Conservation (phyloP, 1,140 invertebrate genomes). For the Whitmania pigra region DNA sequence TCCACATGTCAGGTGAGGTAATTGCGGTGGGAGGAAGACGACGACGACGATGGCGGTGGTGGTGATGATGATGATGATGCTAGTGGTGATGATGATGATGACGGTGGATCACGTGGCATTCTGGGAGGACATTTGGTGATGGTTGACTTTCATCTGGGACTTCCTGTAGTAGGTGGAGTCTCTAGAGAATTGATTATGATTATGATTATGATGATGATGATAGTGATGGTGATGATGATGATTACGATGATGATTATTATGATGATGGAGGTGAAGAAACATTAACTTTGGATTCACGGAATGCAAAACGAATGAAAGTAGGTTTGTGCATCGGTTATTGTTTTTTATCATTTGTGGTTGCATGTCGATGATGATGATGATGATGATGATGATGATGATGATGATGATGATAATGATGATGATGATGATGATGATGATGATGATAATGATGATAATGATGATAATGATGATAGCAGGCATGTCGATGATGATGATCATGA, state of each 20-base stretch:
- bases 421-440: conserved; percentile 10
- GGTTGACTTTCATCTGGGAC: no score
- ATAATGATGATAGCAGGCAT: not conserved
- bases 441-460: conserved; percentile 6
- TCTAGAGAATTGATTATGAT: not conserved
- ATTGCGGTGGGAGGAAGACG: no score
- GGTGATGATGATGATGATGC: no score
- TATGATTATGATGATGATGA: conserved; percentile 7
- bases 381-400: conserved; percentile 3
- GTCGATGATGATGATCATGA: conserved; percentile 9
- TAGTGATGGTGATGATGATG: not conserved
- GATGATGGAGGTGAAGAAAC: not conserved
- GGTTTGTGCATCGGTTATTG: not conserved
- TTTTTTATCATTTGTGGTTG: not conserved
- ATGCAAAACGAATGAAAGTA: not conserved
- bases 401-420: not conserved
- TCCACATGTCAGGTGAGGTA: no score
- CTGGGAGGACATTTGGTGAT: no score
- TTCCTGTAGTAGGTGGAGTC: no score
- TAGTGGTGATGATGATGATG: no score
- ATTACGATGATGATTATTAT: not conserved
- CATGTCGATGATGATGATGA: conserved; percentile 1
- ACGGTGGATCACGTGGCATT: no score
- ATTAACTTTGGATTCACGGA: not conserved
- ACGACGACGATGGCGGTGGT: no score